Evolutionary conservation across 2,888 invertebrate species (phyloP), one percentile per base, ranked within the genome.

Genomic region (Agrotis clavis): DNA sequence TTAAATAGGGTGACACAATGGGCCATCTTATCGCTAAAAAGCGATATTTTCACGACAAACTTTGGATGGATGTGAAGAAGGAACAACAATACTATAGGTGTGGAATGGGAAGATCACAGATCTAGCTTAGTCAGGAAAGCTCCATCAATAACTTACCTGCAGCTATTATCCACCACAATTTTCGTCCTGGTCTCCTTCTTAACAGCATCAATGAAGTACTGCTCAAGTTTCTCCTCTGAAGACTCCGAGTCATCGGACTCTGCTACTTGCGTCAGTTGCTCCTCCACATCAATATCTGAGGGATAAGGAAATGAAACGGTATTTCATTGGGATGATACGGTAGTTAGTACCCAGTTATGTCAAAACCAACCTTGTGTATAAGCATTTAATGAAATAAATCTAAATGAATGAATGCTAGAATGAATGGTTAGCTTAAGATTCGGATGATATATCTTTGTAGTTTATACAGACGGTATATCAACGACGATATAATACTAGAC

Each of bases 191-290:
- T 65, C 88, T 92, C 96, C 86, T 96, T 96, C 87, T 94, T 94
- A 51, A 92, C 85, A 5, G 96, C 94, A 50, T 97, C 96, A 72
- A 97, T 96, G 72, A 97, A 95, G 76, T 97, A 95, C 71, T 96
- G 97, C 80, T 98, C 98, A 0, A 98, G 93, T 76, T 98, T 97
- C 84, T 98, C 98, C 88, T 98, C 98, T 1, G 98, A 90, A 5
- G 90, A 96, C 86, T 98, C 98, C 0, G 98, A 98, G 88, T 98
- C 98, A 78, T 98, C 98, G 0, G 98, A 98, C 89, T 98, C 98
- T 50, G 97, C 97, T 18, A 98, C 96, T 21, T 98, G 98, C 0
- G 98, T 97, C 60, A 98, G 90, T 78, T 96, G 96, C 61, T 93
- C 93, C 59, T 92, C 94, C 47, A 90, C 86, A 56, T 92, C 91